Conservation (phyloP, 2,113 vertebrate genomes). For the Phalacrocorax pelagicus region DNA sequence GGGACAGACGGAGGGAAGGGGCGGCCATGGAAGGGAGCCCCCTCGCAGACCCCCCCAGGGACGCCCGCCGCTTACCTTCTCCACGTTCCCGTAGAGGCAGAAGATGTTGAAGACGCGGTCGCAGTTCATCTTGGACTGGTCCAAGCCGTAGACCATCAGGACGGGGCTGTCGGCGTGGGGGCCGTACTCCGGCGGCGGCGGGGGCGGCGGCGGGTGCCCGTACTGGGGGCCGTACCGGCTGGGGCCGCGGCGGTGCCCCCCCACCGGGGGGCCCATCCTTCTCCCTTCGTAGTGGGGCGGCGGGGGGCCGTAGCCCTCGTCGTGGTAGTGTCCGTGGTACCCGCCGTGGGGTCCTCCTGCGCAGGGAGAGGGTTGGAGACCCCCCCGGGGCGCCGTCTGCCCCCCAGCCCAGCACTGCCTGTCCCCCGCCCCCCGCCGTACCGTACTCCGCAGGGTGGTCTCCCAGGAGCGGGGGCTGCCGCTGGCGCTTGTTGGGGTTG, state of each 20-base stretch:
- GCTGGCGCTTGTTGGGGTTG: constrained; percentile 89
- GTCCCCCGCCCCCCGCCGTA: background rate
- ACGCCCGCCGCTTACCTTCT: constrained; percentile 78
- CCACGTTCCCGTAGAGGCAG: constrained; percentile 92
- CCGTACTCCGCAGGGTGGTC: constrained; percentile 90
- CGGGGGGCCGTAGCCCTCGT: constrained; percentile 87
- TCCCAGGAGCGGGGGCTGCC: constrained; percentile 89
- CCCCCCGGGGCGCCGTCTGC: no score
- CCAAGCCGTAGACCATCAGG: constrained; percentile 92
- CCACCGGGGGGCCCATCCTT: constrained; percentile 86
- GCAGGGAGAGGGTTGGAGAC: background rate
- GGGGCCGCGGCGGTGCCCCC: constrained; percentile 82
- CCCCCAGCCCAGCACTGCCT: no score
- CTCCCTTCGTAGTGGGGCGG: constrained; percentile 89
- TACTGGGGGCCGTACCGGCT: constrained; percentile 85
- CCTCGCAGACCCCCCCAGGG: background rate
- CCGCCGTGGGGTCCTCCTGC: constrained; percentile 86
- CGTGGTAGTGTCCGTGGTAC: constrained; percentile 86
- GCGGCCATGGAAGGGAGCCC: no score
- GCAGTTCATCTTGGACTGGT: constrained; percentile 88
- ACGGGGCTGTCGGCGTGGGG: constrained; percentile 91
- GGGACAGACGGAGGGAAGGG: no score
- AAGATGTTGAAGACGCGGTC: constrained; percentile 93
- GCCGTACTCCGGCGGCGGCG: constrained; percentile 83
- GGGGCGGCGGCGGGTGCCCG: constrained; percentile 82